A percentile compares a stretch with the other conserved stretches of the same genome.
Evolutionary conservation across 1,140 invertebrate genomes (phyloP).

Genomic region (Copidosoma floridanum): DNA sequence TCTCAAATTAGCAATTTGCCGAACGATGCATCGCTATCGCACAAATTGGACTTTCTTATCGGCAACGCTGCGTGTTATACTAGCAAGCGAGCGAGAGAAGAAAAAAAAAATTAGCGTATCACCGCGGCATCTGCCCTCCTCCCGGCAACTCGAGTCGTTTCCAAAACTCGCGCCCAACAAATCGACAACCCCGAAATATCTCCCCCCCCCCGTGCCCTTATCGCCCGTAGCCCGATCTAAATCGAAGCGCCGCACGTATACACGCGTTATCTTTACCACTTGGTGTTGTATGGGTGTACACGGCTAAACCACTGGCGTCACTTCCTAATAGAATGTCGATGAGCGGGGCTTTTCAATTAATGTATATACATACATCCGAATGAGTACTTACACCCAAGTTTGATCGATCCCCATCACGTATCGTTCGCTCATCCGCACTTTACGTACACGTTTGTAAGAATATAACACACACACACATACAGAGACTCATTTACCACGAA

Average conservation of each 20-base stretch:
- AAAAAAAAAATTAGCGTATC: conserved; percentile 21
- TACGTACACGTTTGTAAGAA: too few species aligned
- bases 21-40: conserved; percentile 7
- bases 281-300: neutral
- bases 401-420: conserved; percentile 26
- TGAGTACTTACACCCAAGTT: too few species aligned
- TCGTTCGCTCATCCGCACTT: too few species aligned
- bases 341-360: conserved; percentile 20
- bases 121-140: neutral
- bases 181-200: too few species aligned
- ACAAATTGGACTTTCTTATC: conserved; percentile 17
- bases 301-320: neutral
- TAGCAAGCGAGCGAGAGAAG: neutral
- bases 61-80: neutral
- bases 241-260: conserved; percentile 1
- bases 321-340: conserved; percentile 1
- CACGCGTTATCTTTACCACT: too few species aligned
- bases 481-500: too few species aligned
- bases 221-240: conserved; percentile 2
- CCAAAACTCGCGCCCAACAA: neutral
- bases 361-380: neutral
- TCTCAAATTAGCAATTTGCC: neutral
- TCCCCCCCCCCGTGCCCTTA: too few species aligned
- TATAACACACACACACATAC: too few species aligned
- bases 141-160: neutral